Conservation (phyloP, 2,888 invertebrate genomes). For the Aromia moschata region DNA sequence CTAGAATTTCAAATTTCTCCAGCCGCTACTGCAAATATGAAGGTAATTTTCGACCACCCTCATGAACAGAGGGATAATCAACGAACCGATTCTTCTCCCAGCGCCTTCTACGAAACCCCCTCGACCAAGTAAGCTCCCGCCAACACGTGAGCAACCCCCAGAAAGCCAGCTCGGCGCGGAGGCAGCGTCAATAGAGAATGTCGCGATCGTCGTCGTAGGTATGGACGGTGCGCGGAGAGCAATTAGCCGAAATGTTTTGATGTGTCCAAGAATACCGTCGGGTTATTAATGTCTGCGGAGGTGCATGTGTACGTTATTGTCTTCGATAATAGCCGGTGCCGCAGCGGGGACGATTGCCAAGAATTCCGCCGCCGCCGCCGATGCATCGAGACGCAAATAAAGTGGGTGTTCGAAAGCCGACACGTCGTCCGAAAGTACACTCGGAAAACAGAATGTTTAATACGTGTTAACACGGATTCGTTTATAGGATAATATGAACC, state of each 20-base stretch:
- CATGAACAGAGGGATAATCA: not conserved
- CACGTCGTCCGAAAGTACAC: constrained; percentile 4
- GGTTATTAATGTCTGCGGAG: constrained; percentile 55
- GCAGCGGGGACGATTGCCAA: constrained; percentile 48
- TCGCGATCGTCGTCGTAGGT: constrained; percentile 9
- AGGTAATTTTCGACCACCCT: too few relatives aligned
- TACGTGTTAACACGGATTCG: too few relatives aligned
- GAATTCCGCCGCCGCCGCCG: constrained; percentile 46
- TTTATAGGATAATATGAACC: too few relatives aligned
- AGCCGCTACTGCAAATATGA: too few relatives aligned
- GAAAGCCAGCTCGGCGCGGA: not conserved
- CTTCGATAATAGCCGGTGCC: constrained; percentile 50
- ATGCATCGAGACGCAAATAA: constrained; percentile 37
- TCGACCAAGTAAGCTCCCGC: not conserved
- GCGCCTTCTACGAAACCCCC: not conserved
- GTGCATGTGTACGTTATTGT: constrained; percentile 56
- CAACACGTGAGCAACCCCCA: not conserved
- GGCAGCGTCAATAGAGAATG: not conserved
- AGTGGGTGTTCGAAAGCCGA: constrained; percentile 37
- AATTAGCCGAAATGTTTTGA: constrained; percentile 48
- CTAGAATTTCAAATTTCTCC: too few relatives aligned
- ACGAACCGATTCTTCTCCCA: not conserved
- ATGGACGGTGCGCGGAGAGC: constrained; percentile 26
- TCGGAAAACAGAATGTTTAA: too few relatives aligned
- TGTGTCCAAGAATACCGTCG: constrained; percentile 51